Evolutionary conservation across 2,888 invertebrate genomes (phyloP), one percentile per base, ranked within the genome.

Genomic region (Synergus japonicus): DNA sequence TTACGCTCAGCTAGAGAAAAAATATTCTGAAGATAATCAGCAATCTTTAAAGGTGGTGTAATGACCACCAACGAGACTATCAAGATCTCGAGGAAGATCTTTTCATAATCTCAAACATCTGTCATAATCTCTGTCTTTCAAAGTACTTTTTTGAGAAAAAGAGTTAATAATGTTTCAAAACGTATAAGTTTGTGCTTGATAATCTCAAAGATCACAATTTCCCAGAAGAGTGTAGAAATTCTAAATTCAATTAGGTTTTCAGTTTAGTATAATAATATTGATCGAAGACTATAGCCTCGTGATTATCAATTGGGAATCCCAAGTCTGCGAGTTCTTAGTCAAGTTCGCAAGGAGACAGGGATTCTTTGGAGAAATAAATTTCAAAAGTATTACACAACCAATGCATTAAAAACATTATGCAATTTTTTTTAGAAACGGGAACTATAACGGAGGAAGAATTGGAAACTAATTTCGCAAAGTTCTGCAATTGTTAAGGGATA

Each of bases 31-130:
- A 29, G 29, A 65, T 43, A 65, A 43, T 65, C 65, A 41, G 18
- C n/a, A 66, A 66, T 66, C 44, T 64, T 64, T 41, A 37, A 66
- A 66, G 18, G n/a, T 43, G n/a, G 43, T 13, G 66, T 66, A 66
- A 44, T 66, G 66, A 66, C 44, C 29, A 29, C 29, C 29, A 3
- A 29, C 29, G 29, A 29, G 29, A 41, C 43, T 12, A 43, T 43
- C 66, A 66, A 43, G 37, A 64, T 64, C 64, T 43, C 43, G 43
- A 43, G 29, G 29, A 29, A 29, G 29, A 29, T 29, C 29, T 29
- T 29, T 2, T 29, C 1, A 9, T 9, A 64, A 64, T 18, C n/a
- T 49, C n/a, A 49, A 66, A 66, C 43, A 66, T 66, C 44, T 7
- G 44, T 46, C 15, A 67, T 22, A 67, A 22, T 46, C 12, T 29